Base-by-base conservation (phyloP, 2,797 vertebrate species). In the Peromyscus melanophrys region DNA sequence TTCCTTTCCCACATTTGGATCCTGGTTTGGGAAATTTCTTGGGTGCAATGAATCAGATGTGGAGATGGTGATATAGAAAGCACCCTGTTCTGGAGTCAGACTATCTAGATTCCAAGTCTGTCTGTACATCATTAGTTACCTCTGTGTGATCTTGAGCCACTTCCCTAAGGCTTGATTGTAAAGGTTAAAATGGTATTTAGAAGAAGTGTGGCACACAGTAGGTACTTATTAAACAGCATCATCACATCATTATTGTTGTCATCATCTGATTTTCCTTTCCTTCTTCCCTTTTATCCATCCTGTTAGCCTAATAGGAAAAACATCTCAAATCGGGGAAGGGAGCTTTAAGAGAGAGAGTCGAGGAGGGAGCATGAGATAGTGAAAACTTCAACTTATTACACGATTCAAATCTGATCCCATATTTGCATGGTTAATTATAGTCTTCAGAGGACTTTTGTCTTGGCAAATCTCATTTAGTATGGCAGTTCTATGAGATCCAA, bases 371-470 rank as follows among this genome's bases (percentile, higher is more conserved):
- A 94, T 29, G 40, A 94, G 13, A 82, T n/a, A 52, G 75, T 84
- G 92, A 95, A 71, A 95, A 94, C 89, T 34, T 81, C 14, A 25
- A 77, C 29, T 89, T 90, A 40, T 40, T 82, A 89, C 27, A 61
- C 49, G 77, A 75, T 88, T 90, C 25, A 84, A 94, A 94, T 76
- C 29, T 1, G 46, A 46, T 86, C 63, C 31, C 59, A 25, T 57
- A 92, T 94, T 95, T 80, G 13, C 46, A 67, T 90, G 71, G 52
- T 89, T 78, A 96, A 92, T 95, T 89, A 34, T 19, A 65, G 77
- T 89, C 94, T 81, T 94, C 84, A 83, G 78, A 80, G 52, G 71
- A 61, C 37, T 94, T 49, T 90, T 77, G 90, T 92, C 52, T 90
- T 85, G 75, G 73, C 81, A 55, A 80, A 14, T 71, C 23, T 94